Percentiles rank a stretch among this genome's conserved stretches.
Evolutionary conservation across 2,113 vertebrate genomes (phyloP).

Genomic region (Hydropotes inermis): DNA sequence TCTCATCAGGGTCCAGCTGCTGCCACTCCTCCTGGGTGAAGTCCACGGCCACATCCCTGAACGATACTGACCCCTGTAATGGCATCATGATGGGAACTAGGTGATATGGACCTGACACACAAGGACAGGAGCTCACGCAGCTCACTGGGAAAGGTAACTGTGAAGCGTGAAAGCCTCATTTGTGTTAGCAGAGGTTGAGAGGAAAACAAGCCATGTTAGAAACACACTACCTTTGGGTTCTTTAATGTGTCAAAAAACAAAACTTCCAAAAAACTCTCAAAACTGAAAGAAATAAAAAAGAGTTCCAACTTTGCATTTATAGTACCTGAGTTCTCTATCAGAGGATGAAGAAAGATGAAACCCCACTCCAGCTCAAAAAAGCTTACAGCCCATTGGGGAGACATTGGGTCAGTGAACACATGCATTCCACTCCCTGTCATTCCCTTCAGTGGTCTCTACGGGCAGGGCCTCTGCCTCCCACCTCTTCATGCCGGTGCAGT

Average conservation of each 20-base stretch:
- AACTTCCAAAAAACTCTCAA: not conserved
- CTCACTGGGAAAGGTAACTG: not conserved
- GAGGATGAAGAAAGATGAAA: not conserved
- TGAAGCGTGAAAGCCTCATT: not conserved
- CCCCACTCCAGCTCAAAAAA: not conserved
- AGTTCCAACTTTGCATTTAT: not conserved
- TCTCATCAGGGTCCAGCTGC: conserved; percentile 50
- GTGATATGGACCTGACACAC: fast-evolving
- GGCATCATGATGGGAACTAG: not conserved
- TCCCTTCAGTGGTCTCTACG: not conserved
- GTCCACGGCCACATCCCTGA: conserved; percentile 66
- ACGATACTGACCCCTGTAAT: conserved; percentile 53
- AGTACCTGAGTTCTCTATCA: not conserved
- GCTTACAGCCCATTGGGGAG: fast-evolving
- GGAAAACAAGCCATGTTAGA: not conserved
- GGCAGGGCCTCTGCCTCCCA: not conserved
- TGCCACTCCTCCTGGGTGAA: conserved; percentile 71
- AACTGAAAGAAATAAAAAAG: not conserved
- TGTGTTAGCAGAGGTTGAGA: not conserved
- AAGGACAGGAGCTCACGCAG: not conserved
- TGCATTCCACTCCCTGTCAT: fast-evolving
- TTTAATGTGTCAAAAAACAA: not conserved
- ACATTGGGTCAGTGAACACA: not conserved
- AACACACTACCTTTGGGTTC: not conserved
- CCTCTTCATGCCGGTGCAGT: fast-evolving